Conservation (phyloP, 2,888 invertebrate genomes). For the Capitulum mitella region DNA sequence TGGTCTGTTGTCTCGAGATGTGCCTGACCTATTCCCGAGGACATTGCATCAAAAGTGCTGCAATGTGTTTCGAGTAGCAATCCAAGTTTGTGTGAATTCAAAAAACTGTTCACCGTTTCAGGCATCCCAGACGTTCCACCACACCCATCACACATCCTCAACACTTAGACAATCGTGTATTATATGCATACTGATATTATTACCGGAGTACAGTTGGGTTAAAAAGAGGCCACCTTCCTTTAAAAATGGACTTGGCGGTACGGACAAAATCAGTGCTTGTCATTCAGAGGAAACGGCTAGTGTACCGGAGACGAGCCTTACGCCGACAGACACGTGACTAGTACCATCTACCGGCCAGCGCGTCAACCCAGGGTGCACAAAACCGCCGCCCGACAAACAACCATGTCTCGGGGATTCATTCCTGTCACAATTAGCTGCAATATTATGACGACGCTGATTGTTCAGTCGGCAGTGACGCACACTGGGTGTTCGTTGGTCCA, state of each 20-base stretch:
- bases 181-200: slow-evolving; percentile 19
- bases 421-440: slow-evolving; percentile 10
- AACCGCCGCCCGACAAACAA: background rate
- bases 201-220: background rate
- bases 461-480: background rate
- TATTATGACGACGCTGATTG: background rate
- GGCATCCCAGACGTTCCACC: no score
- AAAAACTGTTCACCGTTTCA: no score
- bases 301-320: background rate
- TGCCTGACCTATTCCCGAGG: no score
- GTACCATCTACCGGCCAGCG: background rate
- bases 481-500: slow-evolving; percentile 6
- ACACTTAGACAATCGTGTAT: slow-evolving; percentile 21
- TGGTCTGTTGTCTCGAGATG: no score
- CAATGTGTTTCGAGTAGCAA: no score
- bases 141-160: no score
- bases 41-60: no score
- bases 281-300: background rate
- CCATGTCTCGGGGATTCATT: background rate
- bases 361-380: background rate
- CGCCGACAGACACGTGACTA: background rate
- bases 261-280: background rate
- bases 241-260: slow-evolving; percentile 16
- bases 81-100: no score
- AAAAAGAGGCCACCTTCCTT: slow-evolving; percentile 7